phyloP scores from a whole-genome alignment of 2,888 invertebrate genomes.

The Bellardia pandia region DNA sequence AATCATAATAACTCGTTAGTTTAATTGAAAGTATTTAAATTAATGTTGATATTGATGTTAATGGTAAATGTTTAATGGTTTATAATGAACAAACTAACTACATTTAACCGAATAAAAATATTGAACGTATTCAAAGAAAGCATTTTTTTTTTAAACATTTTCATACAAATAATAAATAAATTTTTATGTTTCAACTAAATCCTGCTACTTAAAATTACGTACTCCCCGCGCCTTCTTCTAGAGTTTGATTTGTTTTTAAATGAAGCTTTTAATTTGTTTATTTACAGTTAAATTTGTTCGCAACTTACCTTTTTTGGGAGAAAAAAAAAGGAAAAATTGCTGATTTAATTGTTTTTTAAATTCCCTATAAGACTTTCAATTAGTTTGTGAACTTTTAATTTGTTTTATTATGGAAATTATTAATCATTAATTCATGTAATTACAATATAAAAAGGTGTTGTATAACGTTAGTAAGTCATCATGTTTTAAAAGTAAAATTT shows the following conservation, averaged over 20 bases:
- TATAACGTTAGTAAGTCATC: slow-evolving; percentile 4
- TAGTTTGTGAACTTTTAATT: slow-evolving; percentile 37
- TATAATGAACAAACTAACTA: slow-evolving; percentile 46
- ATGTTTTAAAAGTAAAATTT: background rate
- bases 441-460: background rate
- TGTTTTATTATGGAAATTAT: background rate
- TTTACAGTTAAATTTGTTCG: slow-evolving; percentile 4
- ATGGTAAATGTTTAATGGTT: slow-evolving; percentile 37
- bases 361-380: slow-evolving; percentile 50
- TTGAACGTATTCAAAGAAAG: slow-evolving; percentile 5
- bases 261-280: background rate
- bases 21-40: slow-evolving; percentile 18
- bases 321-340: background rate
- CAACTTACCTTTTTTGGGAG: slow-evolving; percentile 44
- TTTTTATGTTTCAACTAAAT: slow-evolving; percentile 46
- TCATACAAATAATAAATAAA: slow-evolving; percentile 34
- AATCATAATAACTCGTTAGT: slow-evolving; percentile 41
- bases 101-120: slow-evolving; percentile 32
- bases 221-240: slow-evolving; percentile 71
- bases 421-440: background rate
- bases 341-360: background rate
- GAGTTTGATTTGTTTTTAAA: slow-evolving; percentile 7
- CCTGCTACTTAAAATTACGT: slow-evolving; percentile 52
- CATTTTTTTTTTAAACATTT: background rate
- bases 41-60: slow-evolving; percentile 6